Evolutionary conservation across 2,888 invertebrate species (phyloP).

Genomic region (Oscheius sp.): DNA sequence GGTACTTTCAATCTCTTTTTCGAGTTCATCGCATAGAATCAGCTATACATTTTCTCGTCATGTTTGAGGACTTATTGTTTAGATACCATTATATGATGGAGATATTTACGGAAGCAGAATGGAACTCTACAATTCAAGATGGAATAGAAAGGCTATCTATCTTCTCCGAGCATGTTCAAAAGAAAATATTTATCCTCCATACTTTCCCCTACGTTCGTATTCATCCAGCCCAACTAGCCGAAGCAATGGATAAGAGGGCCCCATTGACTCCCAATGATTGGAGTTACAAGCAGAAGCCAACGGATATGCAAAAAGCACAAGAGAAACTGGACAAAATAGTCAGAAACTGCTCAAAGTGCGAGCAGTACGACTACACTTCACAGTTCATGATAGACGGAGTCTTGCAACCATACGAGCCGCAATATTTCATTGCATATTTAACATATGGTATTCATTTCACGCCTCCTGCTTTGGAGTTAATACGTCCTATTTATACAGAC

Average conservation of each 20-base stretch:
- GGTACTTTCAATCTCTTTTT: no score
- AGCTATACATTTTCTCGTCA: no score
- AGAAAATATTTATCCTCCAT: not conserved
- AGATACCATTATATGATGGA: no score
- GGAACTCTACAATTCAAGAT: not conserved
- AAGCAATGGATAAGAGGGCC: not conserved
- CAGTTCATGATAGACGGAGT: not conserved
- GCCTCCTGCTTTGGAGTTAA: not conserved
- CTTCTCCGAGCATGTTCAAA: not conserved
- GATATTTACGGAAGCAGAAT: not conserved
- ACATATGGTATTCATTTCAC: conserved; percentile 1
- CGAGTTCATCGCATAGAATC: no score
- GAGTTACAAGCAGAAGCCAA: no score
- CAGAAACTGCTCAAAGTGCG: not conserved
- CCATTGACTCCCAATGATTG: no score
- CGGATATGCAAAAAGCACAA: not conserved
- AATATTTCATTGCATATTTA: not conserved
- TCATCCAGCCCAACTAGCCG: not conserved
- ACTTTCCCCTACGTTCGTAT: not conserved
- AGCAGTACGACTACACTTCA: not conserved
- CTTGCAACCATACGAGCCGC: not conserved
- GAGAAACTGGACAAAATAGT: not conserved
- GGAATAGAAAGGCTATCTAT: not conserved
- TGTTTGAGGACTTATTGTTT: no score
- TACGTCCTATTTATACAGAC: not conserved